Percentiles rank a stretch among this genome's conserved stretches.
Conservation (phyloP, 2,113 vertebrate species). For the Manacus vitellinus region DNA sequence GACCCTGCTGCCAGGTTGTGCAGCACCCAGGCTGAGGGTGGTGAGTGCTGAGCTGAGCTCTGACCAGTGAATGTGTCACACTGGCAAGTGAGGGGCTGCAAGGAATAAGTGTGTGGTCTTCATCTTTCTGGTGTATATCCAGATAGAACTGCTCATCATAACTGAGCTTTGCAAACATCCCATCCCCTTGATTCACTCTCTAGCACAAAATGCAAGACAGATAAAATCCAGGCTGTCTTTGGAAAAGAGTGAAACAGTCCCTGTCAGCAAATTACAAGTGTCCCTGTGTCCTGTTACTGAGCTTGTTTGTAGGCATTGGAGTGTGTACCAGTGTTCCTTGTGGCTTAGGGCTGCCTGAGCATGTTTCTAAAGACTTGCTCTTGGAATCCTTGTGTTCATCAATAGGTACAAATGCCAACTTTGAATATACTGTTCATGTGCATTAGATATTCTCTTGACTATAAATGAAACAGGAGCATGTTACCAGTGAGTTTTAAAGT, state of each 20-base stretch:
- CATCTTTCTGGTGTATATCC: not conserved
- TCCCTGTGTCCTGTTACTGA: not conserved
- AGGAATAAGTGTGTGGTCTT: not conserved
- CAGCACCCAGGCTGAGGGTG: not conserved
- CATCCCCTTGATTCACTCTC: not conserved
- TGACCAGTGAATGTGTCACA: not conserved
- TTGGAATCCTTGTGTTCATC: not conserved
- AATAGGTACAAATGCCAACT: rapidly evolving
- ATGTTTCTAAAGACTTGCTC: not conserved
- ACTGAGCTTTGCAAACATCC: not conserved
- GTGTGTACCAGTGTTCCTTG: not conserved
- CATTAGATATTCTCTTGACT: not conserved
- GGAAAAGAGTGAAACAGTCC: not conserved
- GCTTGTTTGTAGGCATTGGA: not conserved
- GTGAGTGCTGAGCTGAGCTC: not conserved
- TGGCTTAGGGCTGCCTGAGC: not conserved
- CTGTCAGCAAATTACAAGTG: not conserved
- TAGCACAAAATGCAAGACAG: not conserved
- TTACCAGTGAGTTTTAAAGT: not conserved
- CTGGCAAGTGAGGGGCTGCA: not conserved
- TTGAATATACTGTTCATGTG: not conserved
- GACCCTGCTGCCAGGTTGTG: not conserved
- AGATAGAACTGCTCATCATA: not conserved
- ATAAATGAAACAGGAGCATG: rapidly evolving
- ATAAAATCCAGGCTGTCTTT: not conserved